A percentile compares a stretch with the other conserved stretches of the same genome.
phyloP scores from a whole-genome alignment of 2,888 invertebrate species.

The Zonitis immaculata region DNA sequence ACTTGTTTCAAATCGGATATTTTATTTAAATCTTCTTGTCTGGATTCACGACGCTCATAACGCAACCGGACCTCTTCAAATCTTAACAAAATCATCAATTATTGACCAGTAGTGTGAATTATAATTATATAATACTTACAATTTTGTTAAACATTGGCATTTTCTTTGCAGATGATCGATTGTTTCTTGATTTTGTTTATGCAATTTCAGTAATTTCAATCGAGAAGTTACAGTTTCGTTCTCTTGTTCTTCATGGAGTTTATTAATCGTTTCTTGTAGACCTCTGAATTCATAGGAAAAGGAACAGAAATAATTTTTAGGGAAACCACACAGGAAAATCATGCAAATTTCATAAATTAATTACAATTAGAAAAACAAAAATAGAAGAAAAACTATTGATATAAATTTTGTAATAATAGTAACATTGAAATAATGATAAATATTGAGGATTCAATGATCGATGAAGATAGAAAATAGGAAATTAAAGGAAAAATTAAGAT shows the following conservation, averaged over 20 bases:
- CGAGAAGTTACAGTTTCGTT: conserved; percentile 41
- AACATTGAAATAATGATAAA: conserved; percentile 21
- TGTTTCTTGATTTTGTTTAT: conserved; percentile 52
- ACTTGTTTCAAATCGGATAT: conserved; percentile 54
- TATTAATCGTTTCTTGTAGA: conserved; percentile 46
- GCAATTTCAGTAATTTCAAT: conserved; percentile 45
- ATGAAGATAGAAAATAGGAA: conserved; percentile 29
- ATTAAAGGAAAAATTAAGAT: conserved; percentile 32
- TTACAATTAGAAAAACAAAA: conserved; percentile 7
- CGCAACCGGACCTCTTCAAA: conserved; percentile 57
- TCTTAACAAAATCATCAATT: conserved; percentile 35
- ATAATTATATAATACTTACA: conserved; percentile 51
- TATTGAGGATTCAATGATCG: conserved; percentile 23
- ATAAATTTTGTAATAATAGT: conserved; percentile 1
- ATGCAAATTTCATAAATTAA: conserved; percentile 13
- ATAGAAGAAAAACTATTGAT: background rate
- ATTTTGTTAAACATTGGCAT: conserved; percentile 58
- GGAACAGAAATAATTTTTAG: conserved; percentile 27
- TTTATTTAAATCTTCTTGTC: conserved; percentile 54
- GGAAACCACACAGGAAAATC: conserved; percentile 19
- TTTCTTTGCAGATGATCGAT: conserved; percentile 59
- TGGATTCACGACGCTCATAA: conserved; percentile 55
- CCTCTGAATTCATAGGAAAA: conserved; percentile 44
- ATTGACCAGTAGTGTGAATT: background rate
- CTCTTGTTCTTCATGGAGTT: conserved; percentile 40